Conservation (phyloP, 2,113 vertebrate species). For the Benthochromis sp. region DNA sequence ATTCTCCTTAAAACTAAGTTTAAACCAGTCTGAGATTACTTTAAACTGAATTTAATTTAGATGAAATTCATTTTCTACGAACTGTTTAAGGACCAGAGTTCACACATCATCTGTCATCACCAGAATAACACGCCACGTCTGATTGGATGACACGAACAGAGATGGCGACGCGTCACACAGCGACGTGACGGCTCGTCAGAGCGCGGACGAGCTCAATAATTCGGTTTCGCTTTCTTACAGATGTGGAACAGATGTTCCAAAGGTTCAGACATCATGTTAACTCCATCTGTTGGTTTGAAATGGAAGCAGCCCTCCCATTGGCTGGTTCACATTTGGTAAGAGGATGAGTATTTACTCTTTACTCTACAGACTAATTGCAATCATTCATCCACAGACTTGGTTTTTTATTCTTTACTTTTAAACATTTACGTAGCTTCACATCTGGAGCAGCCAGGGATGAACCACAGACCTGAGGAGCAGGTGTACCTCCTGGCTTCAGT, state of each 20-base stretch:
- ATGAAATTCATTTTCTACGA: neutral
- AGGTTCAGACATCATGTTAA: neutral
- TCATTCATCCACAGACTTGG: neutral
- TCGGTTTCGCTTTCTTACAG: neutral
- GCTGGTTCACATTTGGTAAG: neutral
- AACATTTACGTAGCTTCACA: neutral
- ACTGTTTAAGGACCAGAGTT: neutral
- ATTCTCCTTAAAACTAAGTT: neutral
- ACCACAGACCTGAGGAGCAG: neutral
- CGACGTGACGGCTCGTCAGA: neutral
- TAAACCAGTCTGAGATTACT: neutral
- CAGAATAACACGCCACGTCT: neutral
- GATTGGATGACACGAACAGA: neutral
- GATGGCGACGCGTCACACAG: fast-evolving
- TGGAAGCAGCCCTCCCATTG: neutral
- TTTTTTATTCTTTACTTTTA: neutral
- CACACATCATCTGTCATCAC: neutral
- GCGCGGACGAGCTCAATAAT: neutral
- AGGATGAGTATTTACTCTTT: neutral
- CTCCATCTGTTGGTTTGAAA: neutral
- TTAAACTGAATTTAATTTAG: neutral
- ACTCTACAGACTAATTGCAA: neutral
- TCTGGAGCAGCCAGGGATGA: neutral
- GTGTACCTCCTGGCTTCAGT: neutral
- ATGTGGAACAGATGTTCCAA: neutral